Evolutionary conservation across 2,888 invertebrate genomes (phyloP).

Genomic region (Cephus nigrinus): DNA sequence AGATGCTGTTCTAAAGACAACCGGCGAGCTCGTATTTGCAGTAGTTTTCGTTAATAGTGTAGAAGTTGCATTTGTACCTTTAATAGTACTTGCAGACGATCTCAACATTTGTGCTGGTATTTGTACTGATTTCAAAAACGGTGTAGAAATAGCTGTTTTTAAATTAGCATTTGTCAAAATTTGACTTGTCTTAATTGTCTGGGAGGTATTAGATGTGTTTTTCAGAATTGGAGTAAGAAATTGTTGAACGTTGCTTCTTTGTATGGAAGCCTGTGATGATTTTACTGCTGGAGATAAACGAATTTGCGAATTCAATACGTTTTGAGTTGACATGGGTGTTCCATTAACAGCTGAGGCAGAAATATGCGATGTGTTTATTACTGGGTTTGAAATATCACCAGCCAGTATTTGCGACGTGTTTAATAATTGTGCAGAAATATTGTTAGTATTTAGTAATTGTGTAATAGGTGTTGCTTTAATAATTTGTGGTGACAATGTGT

Average conservation of each 20-base stretch:
- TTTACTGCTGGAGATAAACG: slow-evolving; percentile 44
- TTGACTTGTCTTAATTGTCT: slow-evolving; percentile 18
- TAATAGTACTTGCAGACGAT: slow-evolving; percentile 31
- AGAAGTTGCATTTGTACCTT: slow-evolving; percentile 21
- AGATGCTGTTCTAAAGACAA: slow-evolving; percentile 47
- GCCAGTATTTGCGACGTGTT: slow-evolving; percentile 44
- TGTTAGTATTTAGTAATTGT: slow-evolving; percentile 43
- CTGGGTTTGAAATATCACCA: slow-evolving; percentile 37
- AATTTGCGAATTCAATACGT: slow-evolving; percentile 40
- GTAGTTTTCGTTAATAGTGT: slow-evolving; percentile 27
- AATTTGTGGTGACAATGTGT: slow-evolving; percentile 48
- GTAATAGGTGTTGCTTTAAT: slow-evolving; percentile 51
- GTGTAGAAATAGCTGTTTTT: slow-evolving; percentile 15
- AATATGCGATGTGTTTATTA: slow-evolving; percentile 17
- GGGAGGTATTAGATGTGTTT: slow-evolving; percentile 26
- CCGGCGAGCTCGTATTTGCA: slow-evolving; percentile 27
- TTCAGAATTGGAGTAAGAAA: slow-evolving; percentile 48
- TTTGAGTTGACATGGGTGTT: slow-evolving; percentile 31
- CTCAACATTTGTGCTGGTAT: slow-evolving; percentile 51
- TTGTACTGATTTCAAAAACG: slow-evolving; percentile 45
- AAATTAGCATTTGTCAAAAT: slow-evolving; percentile 14
- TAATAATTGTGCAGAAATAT: slow-evolving; percentile 44
- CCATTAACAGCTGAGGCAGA: slow-evolving; percentile 12
- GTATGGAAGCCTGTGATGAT: slow-evolving; percentile 37
- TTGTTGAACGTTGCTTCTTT: slow-evolving; percentile 44